Evolutionary conservation across 2,888 invertebrate species (phyloP), one percentile per base, ranked within the genome.

Genomic region (Operophtera brumata): DNA sequence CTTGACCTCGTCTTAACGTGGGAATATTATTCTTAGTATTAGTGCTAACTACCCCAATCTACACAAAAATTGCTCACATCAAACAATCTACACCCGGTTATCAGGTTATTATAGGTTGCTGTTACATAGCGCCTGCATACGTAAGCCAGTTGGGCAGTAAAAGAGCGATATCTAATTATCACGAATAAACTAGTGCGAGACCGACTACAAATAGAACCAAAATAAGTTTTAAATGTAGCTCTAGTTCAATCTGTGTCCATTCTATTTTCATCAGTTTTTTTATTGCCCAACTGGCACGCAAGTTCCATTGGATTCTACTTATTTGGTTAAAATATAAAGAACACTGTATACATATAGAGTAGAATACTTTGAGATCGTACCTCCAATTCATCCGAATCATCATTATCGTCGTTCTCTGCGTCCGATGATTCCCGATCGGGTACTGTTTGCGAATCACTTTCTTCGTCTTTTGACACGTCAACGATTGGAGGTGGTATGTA

Each of bases 321-420:
- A 20, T 20, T 20, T 2, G 20, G 20, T 20, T 20, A 20, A 20
- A 20, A 20, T 20, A 20, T 20, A 20, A 20, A 20, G 20, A 20
- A 20, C 20, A 4, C 4, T 20, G 4, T 20, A 3, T 20, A 4
- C 20, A 20, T 20, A 20, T 20, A 20, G 20, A 20, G 20, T 20
- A 20, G 20, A 20, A 20, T 20, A 20, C 20, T 20, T 20, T 20
- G 20, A 20, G 20, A 20, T 20, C 20, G 20, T 85, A 94, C 93
- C 86, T 93, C 92, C 62, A 93, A 85, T 67, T 92, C 92, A 61
- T 94, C 94, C 42, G 93, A 93, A 66, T 93, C 94, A 51, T 92
- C 93, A 64, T 92, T 92, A 26, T 92, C 92, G 57, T 93, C 93
- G 71, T 91, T 92, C 72, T 92, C 93, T 42, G 90, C 90, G 59